Percentiles rank a stretch among this genome's conserved stretches.
phyloP scores from a whole-genome alignment of 2,888 invertebrate genomes.

The Caenorhabditis sp. region DNA sequence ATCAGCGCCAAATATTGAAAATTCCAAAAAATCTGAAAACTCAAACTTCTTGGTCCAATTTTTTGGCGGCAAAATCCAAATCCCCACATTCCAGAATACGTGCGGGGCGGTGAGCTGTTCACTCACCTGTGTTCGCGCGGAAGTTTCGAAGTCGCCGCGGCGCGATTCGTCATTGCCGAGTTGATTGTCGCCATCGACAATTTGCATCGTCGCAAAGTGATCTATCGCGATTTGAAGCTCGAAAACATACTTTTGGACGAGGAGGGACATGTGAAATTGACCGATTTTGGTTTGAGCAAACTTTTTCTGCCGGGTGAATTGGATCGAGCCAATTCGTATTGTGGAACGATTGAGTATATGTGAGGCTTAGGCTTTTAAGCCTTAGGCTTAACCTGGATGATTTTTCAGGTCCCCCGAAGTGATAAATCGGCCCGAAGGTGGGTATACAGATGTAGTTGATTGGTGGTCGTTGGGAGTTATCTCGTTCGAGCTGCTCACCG shows the following conservation, averaged over 20 bases:
- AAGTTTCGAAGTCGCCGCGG: constrained; percentile 87
- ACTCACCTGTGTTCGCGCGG: constrained; percentile 94
- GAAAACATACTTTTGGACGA: constrained; percentile 94
- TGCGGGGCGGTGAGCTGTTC: constrained; percentile 94
- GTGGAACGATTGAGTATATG: constrained; percentile 98
- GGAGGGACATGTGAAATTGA: constrained; percentile 91
- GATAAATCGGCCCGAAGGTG: constrained; percentile 57
- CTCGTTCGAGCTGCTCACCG: constrained; percentile 92
- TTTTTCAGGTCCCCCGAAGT: constrained; percentile 54
- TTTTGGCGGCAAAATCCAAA: too few relatives aligned
- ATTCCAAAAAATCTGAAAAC: too few relatives aligned
- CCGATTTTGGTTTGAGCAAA: constrained; percentile 96
- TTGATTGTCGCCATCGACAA: constrained; percentile 93
- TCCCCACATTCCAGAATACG: too few relatives aligned
- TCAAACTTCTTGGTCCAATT: too few relatives aligned
- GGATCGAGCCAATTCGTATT: constrained; percentile 87
- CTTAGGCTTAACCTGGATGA: not conserved
- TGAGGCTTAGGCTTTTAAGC: constrained; percentile 7
- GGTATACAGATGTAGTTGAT: constrained; percentile 80
- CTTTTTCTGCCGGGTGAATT: constrained; percentile 49
- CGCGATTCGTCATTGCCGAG: constrained; percentile 92
- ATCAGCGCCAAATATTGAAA: too few relatives aligned
- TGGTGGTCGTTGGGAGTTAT: constrained; percentile 97
- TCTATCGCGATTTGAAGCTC: constrained; percentile 95
- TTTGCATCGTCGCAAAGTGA: constrained; percentile 92